phyloP scores from a whole-genome alignment of 1,140 invertebrate species.

The Macrocentrus cingulum region DNA sequence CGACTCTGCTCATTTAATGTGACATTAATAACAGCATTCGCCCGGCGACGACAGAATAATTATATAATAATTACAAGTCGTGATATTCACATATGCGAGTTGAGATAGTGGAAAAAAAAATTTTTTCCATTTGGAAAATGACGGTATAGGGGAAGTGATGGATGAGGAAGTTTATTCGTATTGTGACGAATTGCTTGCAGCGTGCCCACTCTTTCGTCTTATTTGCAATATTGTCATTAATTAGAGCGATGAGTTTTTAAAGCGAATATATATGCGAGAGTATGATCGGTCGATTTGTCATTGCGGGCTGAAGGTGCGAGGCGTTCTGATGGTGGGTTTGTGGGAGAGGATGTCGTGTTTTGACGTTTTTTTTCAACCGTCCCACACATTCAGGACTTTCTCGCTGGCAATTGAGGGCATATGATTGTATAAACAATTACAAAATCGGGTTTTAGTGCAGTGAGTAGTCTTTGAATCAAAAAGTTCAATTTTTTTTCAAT shows the following conservation, averaged over 20 bases:
- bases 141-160: too few species aligned
- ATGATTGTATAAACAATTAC: too few species aligned
- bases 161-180: slow-evolving; percentile 5
- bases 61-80: slow-evolving; percentile 19
- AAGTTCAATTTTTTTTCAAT: too few species aligned
- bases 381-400: too few species aligned
- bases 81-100: too few species aligned
- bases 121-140: too few species aligned
- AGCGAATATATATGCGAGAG: slow-evolving; percentile 20
- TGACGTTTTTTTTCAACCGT: background rate
- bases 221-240: slow-evolving; percentile 23
- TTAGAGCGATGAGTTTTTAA: slow-evolving; percentile 25
- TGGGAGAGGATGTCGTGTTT: background rate
- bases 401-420: too few species aligned
- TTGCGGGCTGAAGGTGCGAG: too few species aligned
- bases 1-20: slow-evolving; percentile 13
- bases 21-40: slow-evolving; percentile 12
- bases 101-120: too few species aligned
- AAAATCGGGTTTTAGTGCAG: too few species aligned
- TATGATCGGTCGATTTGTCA: slow-evolving; percentile 26
- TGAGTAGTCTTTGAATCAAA: too few species aligned
- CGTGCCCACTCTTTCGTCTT: background rate
- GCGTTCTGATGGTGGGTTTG: background rate
- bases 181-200: slow-evolving; percentile 17
- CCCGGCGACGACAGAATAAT: background rate